Percentiles rank a stretch among this genome's conserved stretches.
Evolutionary conservation across 1,140 invertebrate species (phyloP).

Genomic region (Drosophila ananassae): DNA sequence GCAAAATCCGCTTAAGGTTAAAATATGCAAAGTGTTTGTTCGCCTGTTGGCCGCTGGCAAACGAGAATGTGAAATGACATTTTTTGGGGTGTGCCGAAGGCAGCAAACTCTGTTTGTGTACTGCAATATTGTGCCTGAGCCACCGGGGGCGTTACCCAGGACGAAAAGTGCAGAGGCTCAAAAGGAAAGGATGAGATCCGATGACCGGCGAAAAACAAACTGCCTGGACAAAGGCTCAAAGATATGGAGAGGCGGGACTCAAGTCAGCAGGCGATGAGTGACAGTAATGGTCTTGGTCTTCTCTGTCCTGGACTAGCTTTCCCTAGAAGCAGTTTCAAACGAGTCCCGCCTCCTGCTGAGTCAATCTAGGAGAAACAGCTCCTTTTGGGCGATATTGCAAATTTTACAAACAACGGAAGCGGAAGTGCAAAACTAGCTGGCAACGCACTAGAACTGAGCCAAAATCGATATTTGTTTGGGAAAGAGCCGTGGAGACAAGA

Average conservation of each 20-base stretch:
- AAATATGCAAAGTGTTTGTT: conserved; percentile 60
- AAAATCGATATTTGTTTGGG: conserved; percentile 68
- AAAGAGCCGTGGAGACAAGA: not conserved
- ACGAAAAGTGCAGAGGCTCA: conserved; percentile 2
- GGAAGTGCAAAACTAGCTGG: conserved; percentile 57
- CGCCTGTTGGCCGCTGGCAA: conserved; percentile 18
- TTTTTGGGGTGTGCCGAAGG: conserved; percentile 23
- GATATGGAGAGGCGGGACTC: conserved; percentile 6
- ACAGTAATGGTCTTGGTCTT: not conserved
- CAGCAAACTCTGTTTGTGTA: conserved; percentile 28
- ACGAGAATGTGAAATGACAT: conserved; percentile 51
- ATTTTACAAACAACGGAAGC: conserved; percentile 69
- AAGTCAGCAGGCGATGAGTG: conserved; percentile 23
- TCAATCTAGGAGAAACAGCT: conserved; percentile 21
- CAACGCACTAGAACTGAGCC: conserved; percentile 38
- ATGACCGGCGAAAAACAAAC: conserved; percentile 28
- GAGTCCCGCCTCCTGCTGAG: conserved; percentile 10
- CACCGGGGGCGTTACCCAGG: not conserved
- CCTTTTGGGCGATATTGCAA: conserved; percentile 64
- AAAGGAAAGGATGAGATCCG: conserved; percentile 4
- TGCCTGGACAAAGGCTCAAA: conserved; percentile 27
- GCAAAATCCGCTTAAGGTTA: conserved; percentile 60
- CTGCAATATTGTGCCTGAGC: conserved; percentile 37
- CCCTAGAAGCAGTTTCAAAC: not conserved
- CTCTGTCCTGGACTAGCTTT: not conserved